Evolutionary conservation across 2,797 vertebrate species (phyloP).

Genomic region (Alauda arvensis): DNA sequence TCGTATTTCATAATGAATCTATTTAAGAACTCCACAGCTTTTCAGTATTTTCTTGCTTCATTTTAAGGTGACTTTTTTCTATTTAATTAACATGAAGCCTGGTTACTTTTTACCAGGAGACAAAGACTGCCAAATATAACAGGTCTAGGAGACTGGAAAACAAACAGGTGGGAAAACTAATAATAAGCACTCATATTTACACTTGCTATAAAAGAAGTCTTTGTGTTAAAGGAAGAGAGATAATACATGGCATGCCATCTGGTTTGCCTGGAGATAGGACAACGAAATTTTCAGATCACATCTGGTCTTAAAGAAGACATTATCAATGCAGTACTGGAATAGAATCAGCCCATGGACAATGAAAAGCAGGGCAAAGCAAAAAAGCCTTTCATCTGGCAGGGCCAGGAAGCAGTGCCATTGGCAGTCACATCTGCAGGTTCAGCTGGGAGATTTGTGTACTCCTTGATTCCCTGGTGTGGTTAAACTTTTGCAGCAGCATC

Average conservation of each 20-base stretch:
- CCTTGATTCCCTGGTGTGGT: background rate
- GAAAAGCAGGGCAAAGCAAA: background rate
- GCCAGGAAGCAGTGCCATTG: background rate
- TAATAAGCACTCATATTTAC: background rate
- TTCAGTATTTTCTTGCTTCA: background rate
- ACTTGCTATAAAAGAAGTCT: background rate
- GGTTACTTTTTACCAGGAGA: background rate
- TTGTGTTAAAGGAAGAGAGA: background rate
- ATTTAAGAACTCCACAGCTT: background rate
- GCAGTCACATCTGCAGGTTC: background rate
- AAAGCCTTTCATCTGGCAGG: background rate
- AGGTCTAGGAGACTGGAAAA: background rate
- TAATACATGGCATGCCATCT: background rate
- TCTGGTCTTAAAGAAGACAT: background rate
- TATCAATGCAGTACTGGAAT: background rate
- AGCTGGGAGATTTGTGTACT: background rate
- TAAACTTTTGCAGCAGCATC: background rate
- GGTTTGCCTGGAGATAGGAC: background rate
- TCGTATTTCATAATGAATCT: background rate
- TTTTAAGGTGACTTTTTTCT: background rate
- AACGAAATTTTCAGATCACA: background rate
- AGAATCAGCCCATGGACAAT: background rate
- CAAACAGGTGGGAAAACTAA: slow-evolving; percentile 23
- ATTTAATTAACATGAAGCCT: background rate
- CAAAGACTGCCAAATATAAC: background rate